Evolutionary conservation across 2,888 invertebrate species (phyloP).

Genomic region (Odontocolon sp.): DNA sequence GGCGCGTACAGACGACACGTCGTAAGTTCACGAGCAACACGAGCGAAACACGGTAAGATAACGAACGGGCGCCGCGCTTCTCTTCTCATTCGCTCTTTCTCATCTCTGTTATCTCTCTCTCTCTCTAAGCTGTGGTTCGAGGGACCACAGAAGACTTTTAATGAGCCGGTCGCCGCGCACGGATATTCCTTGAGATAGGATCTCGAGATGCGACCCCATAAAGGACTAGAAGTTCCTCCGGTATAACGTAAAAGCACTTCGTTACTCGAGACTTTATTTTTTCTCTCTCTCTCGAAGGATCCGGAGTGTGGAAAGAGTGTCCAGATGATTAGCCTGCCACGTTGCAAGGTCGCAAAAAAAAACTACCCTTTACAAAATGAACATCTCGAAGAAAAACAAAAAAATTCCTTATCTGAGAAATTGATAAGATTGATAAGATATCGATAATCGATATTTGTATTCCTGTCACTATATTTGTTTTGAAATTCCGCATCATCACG

Average conservation of each 20-base stretch:
- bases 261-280: not conserved
- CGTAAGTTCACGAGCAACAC: conserved; percentile 70
- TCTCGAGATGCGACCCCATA: conserved; percentile 56
- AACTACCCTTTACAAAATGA: not conserved
- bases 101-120: too few species aligned
- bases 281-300: not conserved
- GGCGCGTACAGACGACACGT: conserved; percentile 67
- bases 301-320: conserved; percentile 12
- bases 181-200: conserved; percentile 66
- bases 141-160: conserved; percentile 64
- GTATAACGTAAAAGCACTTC: conserved; percentile 5
- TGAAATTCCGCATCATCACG: conserved; percentile 6
- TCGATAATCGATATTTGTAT: conserved; percentile 9
- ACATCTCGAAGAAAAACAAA: too few species aligned
- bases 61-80: conserved; percentile 59
- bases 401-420: too few species aligned
- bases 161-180: conserved; percentile 66
- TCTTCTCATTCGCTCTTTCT: conserved; percentile 35
- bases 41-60: conserved; percentile 72
- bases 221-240: conserved; percentile 20
- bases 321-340: conserved; percentile 28
- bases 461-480: conserved; percentile 15
- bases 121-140: conserved; percentile 35
- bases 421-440: not conserved
- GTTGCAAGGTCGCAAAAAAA: conserved; percentile 45